phyloP scores from a whole-genome alignment of 1,140 invertebrate species.

The Orius laevigatus region DNA sequence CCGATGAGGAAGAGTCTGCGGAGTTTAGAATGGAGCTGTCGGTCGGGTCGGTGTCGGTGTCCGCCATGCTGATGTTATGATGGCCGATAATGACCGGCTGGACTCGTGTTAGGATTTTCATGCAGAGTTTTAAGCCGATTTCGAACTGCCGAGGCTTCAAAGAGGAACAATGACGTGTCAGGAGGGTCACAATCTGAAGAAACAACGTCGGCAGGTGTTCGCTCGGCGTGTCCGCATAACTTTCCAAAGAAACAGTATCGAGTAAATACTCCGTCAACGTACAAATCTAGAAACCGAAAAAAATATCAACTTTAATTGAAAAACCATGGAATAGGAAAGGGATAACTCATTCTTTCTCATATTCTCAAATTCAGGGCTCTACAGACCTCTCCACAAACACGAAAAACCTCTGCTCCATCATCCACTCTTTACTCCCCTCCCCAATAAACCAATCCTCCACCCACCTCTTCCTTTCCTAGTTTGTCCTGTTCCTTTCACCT shows the following conservation, averaged over 20 bases:
- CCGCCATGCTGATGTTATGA: constrained; percentile 2
- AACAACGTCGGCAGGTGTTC: constrained; percentile 62
- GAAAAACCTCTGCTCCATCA: too few relatives aligned
- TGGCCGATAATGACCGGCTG: constrained; percentile 34
- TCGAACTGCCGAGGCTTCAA: constrained; percentile 45
- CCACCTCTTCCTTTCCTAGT: too few relatives aligned
- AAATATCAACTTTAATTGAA: neutral
- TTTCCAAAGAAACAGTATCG: constrained; percentile 62
- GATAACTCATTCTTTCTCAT: too few relatives aligned
- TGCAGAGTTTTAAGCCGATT: constrained; percentile 46
- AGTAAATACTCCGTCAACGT: constrained; percentile 59
- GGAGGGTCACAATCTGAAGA: constrained; percentile 40
- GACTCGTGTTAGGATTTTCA: constrained; percentile 59
- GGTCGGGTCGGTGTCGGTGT: neutral
- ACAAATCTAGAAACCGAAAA: constrained; percentile 37
- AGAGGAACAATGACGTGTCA: constrained; percentile 38
- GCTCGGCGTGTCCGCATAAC: constrained; percentile 61
- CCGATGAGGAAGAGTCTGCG: neutral
- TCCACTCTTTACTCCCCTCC: too few relatives aligned
- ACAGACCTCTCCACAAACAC: too few relatives aligned
- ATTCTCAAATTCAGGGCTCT: too few relatives aligned
- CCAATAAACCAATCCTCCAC: too few relatives aligned
- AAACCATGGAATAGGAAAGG: constrained; percentile 1
- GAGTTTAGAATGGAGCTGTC: constrained; percentile 5
- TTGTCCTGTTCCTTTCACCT: too few relatives aligned